Evolutionary conservation across 2,797 vertebrate genomes (phyloP).

Genomic region (Darevskia nairensis): DNA sequence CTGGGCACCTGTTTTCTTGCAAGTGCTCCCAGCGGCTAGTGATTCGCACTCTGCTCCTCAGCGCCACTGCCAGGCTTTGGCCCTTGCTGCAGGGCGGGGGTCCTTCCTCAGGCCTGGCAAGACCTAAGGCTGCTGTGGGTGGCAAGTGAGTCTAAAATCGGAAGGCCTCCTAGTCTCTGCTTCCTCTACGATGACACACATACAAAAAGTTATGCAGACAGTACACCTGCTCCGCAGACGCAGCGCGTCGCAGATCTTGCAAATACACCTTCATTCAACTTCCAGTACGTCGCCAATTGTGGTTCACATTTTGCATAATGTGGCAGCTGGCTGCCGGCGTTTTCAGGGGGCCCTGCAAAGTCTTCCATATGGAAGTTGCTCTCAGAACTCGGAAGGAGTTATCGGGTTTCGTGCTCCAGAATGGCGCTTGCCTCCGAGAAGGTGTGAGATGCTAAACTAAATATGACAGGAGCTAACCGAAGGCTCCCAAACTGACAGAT

Average conservation of each 20-base stretch:
- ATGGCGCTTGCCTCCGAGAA: slow-evolving; percentile 63
- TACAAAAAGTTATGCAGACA: slow-evolving; percentile 46
- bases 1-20: rapidly evolving
- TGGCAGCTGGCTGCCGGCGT: slow-evolving; percentile 65
- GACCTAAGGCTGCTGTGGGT: not conserved
- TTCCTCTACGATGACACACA: not conserved
- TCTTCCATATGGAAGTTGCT: slow-evolving; percentile 64
- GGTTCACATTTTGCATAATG: slow-evolving; percentile 59
- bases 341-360: slow-evolving; percentile 54
- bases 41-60: rapidly evolving
- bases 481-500: slow-evolving; percentile 68
- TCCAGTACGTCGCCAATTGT: slow-evolving; percentile 62
- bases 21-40: not conserved
- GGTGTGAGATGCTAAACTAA: slow-evolving; percentile 71
- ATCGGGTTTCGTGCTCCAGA: slow-evolving; percentile 59
- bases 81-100: not conserved
- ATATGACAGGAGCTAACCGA: slow-evolving; percentile 67
- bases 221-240: slow-evolving; percentile 64
- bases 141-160: not conserved
- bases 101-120: not conserved
- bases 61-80: rapidly evolving
- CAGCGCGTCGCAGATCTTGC: slow-evolving; percentile 41
- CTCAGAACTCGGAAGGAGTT: slow-evolving; percentile 46
- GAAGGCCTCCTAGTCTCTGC: not conserved
- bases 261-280: slow-evolving; percentile 66